A percentile compares a stretch with the other conserved stretches of the same genome.
phyloP scores from a whole-genome alignment of 1,140 invertebrate species.

The Drosophila mauritiana region DNA sequence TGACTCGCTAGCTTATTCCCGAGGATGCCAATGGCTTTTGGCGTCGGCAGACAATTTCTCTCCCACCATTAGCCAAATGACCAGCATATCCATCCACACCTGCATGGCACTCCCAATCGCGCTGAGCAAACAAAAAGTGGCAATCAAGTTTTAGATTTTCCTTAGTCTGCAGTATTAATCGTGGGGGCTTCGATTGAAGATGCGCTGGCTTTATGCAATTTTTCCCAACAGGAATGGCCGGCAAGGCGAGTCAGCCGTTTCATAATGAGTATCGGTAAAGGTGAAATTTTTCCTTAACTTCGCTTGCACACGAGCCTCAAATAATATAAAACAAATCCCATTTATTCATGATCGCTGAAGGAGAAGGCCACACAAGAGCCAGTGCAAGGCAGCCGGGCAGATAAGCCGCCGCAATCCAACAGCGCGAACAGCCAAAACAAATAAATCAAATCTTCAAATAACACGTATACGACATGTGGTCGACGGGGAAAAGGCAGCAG shows the following conservation, averaged over 20 bases:
- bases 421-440: conserved; percentile 68
- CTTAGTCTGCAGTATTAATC: conserved; percentile 9
- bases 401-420: conserved; percentile 35
- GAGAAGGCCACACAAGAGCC: conserved; percentile 63
- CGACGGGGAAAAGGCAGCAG: conserved; percentile 23
- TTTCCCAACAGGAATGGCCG: conserved; percentile 61
- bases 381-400: conserved; percentile 46
- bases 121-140: conserved; percentile 35
- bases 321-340: conserved; percentile 46
- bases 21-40: conserved; percentile 30
- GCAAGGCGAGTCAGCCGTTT: conserved; percentile 57
- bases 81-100: conserved; percentile 53
- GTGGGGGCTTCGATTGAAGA: conserved; percentile 59
- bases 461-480: conserved; percentile 71
- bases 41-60: conserved; percentile 16
- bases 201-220: conserved; percentile 74
- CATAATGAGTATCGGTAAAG: conserved; percentile 70
- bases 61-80: conserved; percentile 60
- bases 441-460: conserved; percentile 77
- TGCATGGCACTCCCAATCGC: conserved; percentile 61
- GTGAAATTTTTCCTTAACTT: conserved; percentile 61
- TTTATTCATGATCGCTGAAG: conserved; percentile 26
- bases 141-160: conserved; percentile 59
- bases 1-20: conserved; percentile 12
- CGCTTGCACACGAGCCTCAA: conserved; percentile 40